Evolutionary conservation across 23 tunicate species (phyloP).

Genomic region (Halocynthia roretzi): DNA sequence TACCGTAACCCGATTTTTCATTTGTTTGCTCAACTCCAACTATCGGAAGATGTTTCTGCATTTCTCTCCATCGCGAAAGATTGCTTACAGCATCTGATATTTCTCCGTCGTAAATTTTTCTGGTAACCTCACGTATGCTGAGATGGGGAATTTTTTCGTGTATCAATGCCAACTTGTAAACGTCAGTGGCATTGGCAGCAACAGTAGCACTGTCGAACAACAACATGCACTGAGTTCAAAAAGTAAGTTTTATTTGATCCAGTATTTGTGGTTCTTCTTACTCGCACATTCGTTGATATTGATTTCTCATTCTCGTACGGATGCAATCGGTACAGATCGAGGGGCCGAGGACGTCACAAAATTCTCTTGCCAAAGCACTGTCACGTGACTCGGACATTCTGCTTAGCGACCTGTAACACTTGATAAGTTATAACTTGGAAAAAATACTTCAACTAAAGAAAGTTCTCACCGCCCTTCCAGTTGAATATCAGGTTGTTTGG

Average conservation of each 20-base stretch:
- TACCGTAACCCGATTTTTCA: not conserved
- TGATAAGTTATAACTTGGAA: not conserved
- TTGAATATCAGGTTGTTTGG: slow-evolving; percentile 59
- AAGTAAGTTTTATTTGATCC: not conserved
- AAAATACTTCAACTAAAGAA: not conserved
- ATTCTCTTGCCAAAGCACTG: slow-evolving; percentile 50
- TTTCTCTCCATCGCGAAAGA: slow-evolving; percentile 19
- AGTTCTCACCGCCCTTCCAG: slow-evolving; percentile 51
- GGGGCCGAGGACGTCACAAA: slow-evolving; percentile 82
- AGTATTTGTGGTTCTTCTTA: not conserved
- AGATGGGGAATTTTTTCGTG: slow-evolving; percentile 57
- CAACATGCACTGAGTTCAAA: not conserved
- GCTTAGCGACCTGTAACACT: slow-evolving; percentile 40
- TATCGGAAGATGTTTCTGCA: not conserved
- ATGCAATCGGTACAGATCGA: slow-evolving; percentile 66
- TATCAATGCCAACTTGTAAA: slow-evolving; percentile 62
- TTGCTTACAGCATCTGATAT: slow-evolving; percentile 33
- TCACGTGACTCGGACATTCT: slow-evolving; percentile 31
- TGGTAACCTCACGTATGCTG: slow-evolving; percentile 43
- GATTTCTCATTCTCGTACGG: slow-evolving; percentile 33
- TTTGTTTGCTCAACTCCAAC: not conserved
- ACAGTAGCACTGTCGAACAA: slow-evolving; percentile 26
- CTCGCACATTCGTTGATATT: slow-evolving; percentile 66
- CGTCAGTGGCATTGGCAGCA: slow-evolving; percentile 52
- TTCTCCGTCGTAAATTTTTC: slow-evolving; percentile 65